Evolutionary conservation across 2,797 vertebrate species (phyloP).

Genomic region (Pelodytes ibericus): DNA sequence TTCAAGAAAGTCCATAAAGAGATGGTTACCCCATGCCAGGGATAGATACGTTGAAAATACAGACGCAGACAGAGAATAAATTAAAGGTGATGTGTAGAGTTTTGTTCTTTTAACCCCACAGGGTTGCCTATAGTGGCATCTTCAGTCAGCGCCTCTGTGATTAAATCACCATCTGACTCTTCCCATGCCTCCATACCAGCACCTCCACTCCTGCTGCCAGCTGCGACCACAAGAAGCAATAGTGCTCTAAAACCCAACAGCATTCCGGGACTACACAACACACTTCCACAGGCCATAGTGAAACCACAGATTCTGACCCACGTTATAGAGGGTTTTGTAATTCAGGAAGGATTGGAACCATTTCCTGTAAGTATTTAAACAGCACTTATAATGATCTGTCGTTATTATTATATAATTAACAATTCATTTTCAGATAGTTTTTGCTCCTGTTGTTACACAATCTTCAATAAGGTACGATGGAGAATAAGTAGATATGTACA

Average conservation of each 20-base stretch:
- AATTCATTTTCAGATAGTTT: too few relatives aligned
- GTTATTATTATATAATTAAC: too few relatives aligned
- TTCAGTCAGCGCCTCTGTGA: slow-evolving; percentile 80
- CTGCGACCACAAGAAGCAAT: slow-evolving; percentile 77
- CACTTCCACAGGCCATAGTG: slow-evolving; percentile 81
- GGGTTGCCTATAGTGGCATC: slow-evolving; percentile 73
- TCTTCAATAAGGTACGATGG: too few relatives aligned
- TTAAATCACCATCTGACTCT: slow-evolving; percentile 76
- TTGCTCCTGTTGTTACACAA: too few relatives aligned
- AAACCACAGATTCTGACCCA: slow-evolving; percentile 91
- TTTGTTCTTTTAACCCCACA: slow-evolving; percentile 68
- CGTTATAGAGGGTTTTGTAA: slow-evolving; percentile 96
- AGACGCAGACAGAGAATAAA: slow-evolving; percentile 2
- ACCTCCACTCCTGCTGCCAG: slow-evolving; percentile 74
- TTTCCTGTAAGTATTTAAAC: slow-evolving; percentile 85
- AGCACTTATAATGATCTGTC: too few relatives aligned
- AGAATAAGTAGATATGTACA: too few relatives aligned
- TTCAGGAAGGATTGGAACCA: slow-evolving; percentile 93
- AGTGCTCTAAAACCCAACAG: slow-evolving; percentile 74
- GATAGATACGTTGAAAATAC: too few relatives aligned
- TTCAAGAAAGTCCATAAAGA: too few relatives aligned
- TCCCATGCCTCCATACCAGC: slow-evolving; percentile 74
- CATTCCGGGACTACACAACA: slow-evolving; percentile 75
- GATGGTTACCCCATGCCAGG: too few relatives aligned
- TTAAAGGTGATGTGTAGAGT: slow-evolving; percentile 13